phyloP scores from a whole-genome alignment of 2,113 vertebrate genomes.

The Phasianus colchicus region DNA sequence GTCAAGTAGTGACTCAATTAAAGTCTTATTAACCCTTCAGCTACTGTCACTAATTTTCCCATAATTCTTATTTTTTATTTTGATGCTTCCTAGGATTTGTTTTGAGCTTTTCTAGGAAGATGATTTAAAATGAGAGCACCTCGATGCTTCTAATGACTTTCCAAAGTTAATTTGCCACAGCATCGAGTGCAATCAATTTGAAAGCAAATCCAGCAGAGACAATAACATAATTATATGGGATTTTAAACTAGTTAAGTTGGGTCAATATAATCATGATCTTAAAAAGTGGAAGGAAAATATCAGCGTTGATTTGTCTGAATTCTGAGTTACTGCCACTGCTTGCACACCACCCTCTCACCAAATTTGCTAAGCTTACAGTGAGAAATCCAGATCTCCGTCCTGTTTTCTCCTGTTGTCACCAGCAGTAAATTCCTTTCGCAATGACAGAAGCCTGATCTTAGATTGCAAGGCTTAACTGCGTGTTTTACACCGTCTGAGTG shows the following conservation, averaged over 20 bases:
- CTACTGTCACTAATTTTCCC: not conserved
- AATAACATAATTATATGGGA: slow-evolving; percentile 22
- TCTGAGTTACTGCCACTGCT: not conserved
- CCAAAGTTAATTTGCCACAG: slow-evolving; percentile 58
- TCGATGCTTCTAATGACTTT: slow-evolving; percentile 20
- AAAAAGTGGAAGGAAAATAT: slow-evolving; percentile 27
- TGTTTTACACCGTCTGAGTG: not conserved
- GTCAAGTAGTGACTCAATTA: slow-evolving; percentile 72
- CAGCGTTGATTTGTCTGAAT: slow-evolving; percentile 1
- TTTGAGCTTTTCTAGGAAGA: not conserved
- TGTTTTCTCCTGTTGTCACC: not conserved
- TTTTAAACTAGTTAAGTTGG: slow-evolving; percentile 40
- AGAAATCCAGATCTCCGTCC: not conserved
- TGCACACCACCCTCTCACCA: fast-evolving
- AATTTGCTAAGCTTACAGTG: not conserved
- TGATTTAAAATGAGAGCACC: not conserved
- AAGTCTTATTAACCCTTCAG: slow-evolving; percentile 66
- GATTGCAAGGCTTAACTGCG: not conserved
- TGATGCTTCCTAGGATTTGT: not conserved
- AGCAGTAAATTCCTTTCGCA: not conserved
- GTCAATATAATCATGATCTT: slow-evolving; percentile 34
- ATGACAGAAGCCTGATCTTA: not conserved
- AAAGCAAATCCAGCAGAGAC: slow-evolving; percentile 34
- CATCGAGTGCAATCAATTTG: slow-evolving; percentile 47
- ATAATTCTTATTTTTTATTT: not conserved